Evolutionary conservation across 2,113 vertebrate genomes (phyloP).

Genomic region (Phoxinus phoxinus): DNA sequence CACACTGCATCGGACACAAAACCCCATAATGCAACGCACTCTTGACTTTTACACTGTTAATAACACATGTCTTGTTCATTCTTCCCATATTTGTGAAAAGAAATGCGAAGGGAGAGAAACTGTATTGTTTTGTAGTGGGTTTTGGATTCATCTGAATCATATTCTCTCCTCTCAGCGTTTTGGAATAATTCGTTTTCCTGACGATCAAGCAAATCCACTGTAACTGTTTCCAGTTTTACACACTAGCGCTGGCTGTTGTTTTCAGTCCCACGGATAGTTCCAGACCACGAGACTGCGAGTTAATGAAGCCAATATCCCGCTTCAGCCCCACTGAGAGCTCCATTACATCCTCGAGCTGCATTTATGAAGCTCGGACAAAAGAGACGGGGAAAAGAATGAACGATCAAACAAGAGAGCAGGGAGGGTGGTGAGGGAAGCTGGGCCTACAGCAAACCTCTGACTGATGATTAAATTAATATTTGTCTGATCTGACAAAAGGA

Average conservation of each 20-base stretch:
- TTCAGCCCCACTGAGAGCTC: slow-evolving; percentile 22
- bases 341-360: not conserved
- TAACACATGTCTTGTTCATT: not conserved
- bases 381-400: not conserved
- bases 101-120: not conserved
- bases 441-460: slow-evolving; percentile 1
- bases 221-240: slow-evolving; percentile 16
- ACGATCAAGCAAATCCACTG: not conserved
- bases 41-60: not conserved
- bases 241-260: not conserved
- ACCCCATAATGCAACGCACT: not conserved
- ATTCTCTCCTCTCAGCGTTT: not conserved
- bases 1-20: not conserved
- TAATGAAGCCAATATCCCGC: slow-evolving; percentile 8
- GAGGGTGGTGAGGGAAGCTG: not conserved
- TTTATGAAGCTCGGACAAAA: slow-evolving; percentile 23
- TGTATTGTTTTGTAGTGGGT: not conserved
- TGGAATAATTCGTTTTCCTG: not conserved
- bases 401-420: slow-evolving; percentile 12
- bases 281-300: not conserved
- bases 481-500: slow-evolving; percentile 10
- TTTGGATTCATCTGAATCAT: slow-evolving; percentile 23
- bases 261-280: slow-evolving; percentile 21
- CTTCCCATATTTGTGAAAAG: not conserved
- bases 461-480: slow-evolving; percentile 31